Evolutionary conservation across 1,140 invertebrate genomes (phyloP).

Genomic region (Bombus confusus): DNA sequence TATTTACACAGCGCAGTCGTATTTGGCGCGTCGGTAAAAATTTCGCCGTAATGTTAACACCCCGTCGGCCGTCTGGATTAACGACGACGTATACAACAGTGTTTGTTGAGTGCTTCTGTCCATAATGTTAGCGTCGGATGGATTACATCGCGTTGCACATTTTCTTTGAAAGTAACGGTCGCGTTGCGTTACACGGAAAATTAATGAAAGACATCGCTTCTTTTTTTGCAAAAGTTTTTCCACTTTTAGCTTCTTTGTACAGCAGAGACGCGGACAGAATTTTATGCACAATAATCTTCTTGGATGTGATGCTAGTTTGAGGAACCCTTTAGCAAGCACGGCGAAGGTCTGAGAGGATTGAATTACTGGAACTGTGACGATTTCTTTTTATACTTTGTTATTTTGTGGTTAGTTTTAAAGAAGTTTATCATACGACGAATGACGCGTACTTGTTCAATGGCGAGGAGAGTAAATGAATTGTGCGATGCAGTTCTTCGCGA

Average conservation of each 20-base stretch:
- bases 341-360: background rate
- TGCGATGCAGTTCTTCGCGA: too few relatives aligned
- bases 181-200: background rate
- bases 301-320: background rate
- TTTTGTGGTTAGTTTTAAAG: background rate
- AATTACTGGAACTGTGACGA: background rate
- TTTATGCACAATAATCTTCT: background rate
- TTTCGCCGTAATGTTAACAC: background rate
- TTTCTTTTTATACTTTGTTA: background rate
- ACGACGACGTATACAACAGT: background rate
- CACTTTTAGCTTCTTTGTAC: background rate
- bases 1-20: conserved; percentile 15
- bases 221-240: background rate
- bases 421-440: background rate
- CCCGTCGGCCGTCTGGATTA: background rate
- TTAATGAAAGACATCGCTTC: background rate
- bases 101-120: background rate
- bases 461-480: too few relatives aligned
- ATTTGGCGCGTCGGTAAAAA: conserved; percentile 36
- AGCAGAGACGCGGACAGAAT: background rate
- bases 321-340: too few relatives aligned
- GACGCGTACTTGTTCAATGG: too few relatives aligned
- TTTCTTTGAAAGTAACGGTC: background rate
- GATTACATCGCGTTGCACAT: background rate
- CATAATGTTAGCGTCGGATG: background rate